Base-by-base conservation (phyloP, 2,888 invertebrate genomes). In the Himalopsyche japonica region DNA sequence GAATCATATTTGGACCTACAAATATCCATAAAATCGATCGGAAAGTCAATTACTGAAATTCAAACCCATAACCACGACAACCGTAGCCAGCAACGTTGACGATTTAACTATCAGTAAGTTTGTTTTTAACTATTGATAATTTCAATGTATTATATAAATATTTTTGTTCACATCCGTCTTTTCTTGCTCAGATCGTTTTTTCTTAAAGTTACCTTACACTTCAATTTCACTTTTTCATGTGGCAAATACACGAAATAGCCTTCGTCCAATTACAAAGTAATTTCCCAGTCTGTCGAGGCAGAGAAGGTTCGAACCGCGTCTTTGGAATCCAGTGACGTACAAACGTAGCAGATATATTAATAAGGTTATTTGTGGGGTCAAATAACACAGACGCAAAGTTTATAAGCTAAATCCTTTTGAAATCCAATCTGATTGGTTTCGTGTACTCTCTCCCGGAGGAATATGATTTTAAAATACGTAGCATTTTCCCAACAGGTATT, bases 191-290 rank as follows among this genome's bases (percentile, higher is more conserved):
- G 83, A 79, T 79, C 57, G 20, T 82, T 43, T 48, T 82, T 86
- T 83, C 76, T 86, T 84, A 12, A 30, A 84, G 84, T 80, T 86
- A 80, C 81, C 79, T 34, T 37, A 70, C 79, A 43, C 48, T 83
- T 76, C 78, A 76, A 49, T 79, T 82, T 81, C 82, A 80, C 57
- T 83, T 83, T 79, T 81, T 81, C 84, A 49, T 30, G 49, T n/a
- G 70, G 81, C 84, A 84, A 86, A 84, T 83, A 83, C 27, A 86
- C 79, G 81, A 86, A 84, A 86, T 86, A 81, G 86, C 83, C 83
- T 77, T 18, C 30, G 79, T 49, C 83, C 86, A 86, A 86, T 86
- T 86, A 86, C 86, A 84, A 83, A 84, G 84, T 86, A 86, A 86
- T 86, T 84, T 86, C 84, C 84, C 82, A 83, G 48, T 76, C 76